Percentiles rank a stretch among this genome's conserved stretches.
phyloP scores from a whole-genome alignment of 2,888 invertebrate species.

The Sussaba pulchella region DNA sequence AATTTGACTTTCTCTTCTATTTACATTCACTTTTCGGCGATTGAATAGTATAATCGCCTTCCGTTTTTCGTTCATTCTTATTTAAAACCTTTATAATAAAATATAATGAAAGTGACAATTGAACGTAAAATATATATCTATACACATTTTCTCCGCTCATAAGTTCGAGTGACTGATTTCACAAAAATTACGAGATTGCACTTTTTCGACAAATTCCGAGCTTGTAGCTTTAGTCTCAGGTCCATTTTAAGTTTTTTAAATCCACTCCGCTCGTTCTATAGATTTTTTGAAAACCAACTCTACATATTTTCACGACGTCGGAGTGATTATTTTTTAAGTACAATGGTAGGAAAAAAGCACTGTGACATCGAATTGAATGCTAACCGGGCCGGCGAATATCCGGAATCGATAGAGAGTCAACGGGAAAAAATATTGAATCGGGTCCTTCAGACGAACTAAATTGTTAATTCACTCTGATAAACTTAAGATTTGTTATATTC shows the following conservation, averaged over 20 bases:
- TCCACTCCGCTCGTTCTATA: background rate
- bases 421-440: background rate
- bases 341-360: background rate
- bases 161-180: background rate
- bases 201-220: background rate
- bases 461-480: slow-evolving; percentile 35
- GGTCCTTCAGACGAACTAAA: slow-evolving; percentile 10
- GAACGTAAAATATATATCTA: too few species aligned
- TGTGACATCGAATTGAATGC: slow-evolving; percentile 1
- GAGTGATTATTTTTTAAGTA: background rate
- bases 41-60: too few species aligned
- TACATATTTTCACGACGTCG: background rate
- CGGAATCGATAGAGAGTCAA: slow-evolving; percentile 21
- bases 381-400: slow-evolving; percentile 23
- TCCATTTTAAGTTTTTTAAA: background rate
- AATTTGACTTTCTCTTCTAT: too few species aligned
- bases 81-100: too few species aligned
- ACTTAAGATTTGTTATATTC: slow-evolving; percentile 45
- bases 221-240: background rate
- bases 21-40: too few species aligned
- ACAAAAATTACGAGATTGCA: background rate
- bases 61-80: too few species aligned
- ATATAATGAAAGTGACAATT: too few species aligned
- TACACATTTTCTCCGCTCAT: too few species aligned
- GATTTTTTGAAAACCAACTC: background rate